Conservation (phyloP, 2,113 vertebrate species). For the Silurus meridionalis region DNA sequence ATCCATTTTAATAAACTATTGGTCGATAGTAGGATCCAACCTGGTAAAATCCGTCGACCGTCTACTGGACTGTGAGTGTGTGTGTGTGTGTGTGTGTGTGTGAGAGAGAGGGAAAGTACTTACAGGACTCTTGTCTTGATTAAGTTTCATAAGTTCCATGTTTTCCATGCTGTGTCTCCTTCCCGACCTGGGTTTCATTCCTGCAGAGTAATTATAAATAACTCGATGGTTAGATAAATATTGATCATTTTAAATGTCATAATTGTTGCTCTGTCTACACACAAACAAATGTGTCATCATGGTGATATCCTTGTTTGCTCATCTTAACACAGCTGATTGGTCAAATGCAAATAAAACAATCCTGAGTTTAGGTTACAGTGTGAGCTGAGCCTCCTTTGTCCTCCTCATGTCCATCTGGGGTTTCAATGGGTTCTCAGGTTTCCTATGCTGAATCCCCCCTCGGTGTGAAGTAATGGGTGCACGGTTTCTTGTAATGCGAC, state of each 20-base stretch:
- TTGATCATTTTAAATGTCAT: neutral
- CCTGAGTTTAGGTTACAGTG: neutral
- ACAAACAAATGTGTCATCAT: neutral
- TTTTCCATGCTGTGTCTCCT: slow-evolving; percentile 83
- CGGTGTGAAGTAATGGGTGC: neutral
- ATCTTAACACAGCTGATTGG: neutral
- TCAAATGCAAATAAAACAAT: neutral
- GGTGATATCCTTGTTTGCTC: neutral
- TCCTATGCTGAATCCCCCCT: neutral
- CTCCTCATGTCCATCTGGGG: neutral
- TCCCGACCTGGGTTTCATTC: slow-evolving; percentile 70
- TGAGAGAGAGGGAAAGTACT: neutral
- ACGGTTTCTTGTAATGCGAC: neutral
- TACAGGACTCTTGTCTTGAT: slow-evolving; percentile 73
- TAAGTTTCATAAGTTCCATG: slow-evolving; percentile 81
- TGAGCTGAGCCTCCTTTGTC: neutral
- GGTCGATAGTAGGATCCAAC: too few species aligned
- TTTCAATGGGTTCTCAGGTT: neutral
- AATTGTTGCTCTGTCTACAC: neutral
- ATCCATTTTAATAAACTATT: too few species aligned
- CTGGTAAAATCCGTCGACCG: too few species aligned
- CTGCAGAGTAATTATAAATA: slow-evolving; percentile 62
- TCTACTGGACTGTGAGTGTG: neutral
- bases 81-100: neutral
- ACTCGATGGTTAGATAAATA: too few species aligned